Evolutionary conservation across 2,113 vertebrate genomes (phyloP).

Genomic region (Aplodontia rufa): DNA sequence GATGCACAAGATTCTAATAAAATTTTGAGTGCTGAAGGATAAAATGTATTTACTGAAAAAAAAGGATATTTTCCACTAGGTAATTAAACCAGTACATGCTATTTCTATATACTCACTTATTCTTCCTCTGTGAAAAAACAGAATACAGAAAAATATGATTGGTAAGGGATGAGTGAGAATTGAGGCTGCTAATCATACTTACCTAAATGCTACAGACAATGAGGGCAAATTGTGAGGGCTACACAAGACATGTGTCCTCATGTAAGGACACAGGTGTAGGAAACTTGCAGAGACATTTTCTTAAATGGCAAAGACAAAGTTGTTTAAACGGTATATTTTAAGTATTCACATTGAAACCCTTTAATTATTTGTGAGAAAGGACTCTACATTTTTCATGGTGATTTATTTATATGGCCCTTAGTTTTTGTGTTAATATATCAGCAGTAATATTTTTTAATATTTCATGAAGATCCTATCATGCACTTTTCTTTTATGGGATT

Average conservation of each 20-base stretch:
- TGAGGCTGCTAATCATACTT: not conserved
- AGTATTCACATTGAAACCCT: not conserved
- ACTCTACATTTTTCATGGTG: not conserved
- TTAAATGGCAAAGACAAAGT: not conserved
- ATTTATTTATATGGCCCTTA: not conserved
- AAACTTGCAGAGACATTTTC: not conserved
- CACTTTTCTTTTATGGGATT: not conserved
- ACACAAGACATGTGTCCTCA: not conserved
- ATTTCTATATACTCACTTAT: not conserved
- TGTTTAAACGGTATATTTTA: not conserved
- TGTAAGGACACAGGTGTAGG: not conserved
- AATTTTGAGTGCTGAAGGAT: conserved; percentile 27
- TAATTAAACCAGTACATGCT: not conserved
- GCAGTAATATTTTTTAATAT: not conserved
- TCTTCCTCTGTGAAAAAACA: conserved; percentile 3
- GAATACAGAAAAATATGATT: not conserved
- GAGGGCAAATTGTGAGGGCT: accelerated
- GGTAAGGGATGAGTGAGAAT: not conserved
- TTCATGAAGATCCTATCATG: not conserved
- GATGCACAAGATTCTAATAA: not conserved
- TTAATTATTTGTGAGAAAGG: not conserved
- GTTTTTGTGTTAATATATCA: not conserved
- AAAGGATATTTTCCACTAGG: not conserved
- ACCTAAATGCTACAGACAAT: not conserved
- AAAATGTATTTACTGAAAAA: conserved; percentile 10